Percentiles rank a stretch among this genome's conserved stretches.
Conservation (phyloP, 2,797 vertebrate genomes). For the Hippoglossus hippoglossus region DNA sequence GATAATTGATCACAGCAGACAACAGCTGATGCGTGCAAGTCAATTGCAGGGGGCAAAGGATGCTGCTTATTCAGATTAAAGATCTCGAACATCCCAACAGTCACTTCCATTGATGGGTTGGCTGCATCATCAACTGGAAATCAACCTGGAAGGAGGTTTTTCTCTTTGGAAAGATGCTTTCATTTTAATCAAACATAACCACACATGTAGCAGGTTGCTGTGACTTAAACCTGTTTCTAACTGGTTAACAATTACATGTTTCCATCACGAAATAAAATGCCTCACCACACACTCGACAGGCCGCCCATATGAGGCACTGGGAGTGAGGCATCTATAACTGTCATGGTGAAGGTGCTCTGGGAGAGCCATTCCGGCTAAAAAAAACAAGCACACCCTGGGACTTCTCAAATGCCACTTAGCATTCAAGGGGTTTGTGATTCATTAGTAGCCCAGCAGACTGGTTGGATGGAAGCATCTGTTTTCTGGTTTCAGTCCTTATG, state of each 20-base stretch:
- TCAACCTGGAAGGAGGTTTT: conserved; percentile 21
- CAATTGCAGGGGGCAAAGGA: conserved; percentile 75
- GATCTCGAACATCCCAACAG: conserved; percentile 57
- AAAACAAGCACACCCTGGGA: conserved; percentile 80
- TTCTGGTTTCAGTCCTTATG: conserved; percentile 84
- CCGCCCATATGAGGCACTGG: conserved; percentile 56
- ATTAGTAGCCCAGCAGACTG: conserved; percentile 83
- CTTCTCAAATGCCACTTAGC: conserved; percentile 86
- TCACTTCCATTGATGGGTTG: conserved; percentile 64
- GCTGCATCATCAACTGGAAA: conserved; percentile 49
- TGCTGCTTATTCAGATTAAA: conserved; percentile 79
- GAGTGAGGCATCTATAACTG: conserved; percentile 70
- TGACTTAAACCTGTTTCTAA: conserved; percentile 9
- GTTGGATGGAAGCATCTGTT: conserved; percentile 85
- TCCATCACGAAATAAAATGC: conserved; percentile 21
- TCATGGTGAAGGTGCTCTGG: conserved; percentile 81
- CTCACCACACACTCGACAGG: conserved; percentile 61
- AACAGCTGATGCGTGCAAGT: conserved; percentile 82
- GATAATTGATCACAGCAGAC: conserved; percentile 85
- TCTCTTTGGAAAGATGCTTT: not conserved
- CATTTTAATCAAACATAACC: conserved; percentile 19
- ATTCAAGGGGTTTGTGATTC: conserved; percentile 85
- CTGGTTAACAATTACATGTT: conserved; percentile 15
- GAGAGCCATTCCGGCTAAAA: conserved; percentile 72
- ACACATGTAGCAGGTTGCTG: not conserved